A percentile compares a stretch with the other conserved stretches of the same genome.
These are phyloP conservation scores for Phalacrocorax pelagicus DNA, from an alignment of 2,113 vertebrate species.

Conservation along the genomic window DNA sequence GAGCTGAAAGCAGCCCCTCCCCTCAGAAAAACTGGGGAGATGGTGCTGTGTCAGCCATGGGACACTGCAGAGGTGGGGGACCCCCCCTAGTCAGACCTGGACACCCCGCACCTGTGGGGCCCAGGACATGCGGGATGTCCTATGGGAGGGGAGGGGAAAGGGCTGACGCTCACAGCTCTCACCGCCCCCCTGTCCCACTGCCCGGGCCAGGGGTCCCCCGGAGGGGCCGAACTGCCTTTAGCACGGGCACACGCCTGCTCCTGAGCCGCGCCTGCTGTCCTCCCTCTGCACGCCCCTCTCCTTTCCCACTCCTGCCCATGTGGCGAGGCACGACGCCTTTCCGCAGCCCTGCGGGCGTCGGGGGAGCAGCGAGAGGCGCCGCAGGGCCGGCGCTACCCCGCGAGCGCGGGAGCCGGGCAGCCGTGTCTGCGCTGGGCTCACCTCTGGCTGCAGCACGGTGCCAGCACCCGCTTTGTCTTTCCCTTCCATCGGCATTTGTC, in stretches of 20 bases:
- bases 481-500: accelerated
- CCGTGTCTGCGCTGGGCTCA: not conserved
- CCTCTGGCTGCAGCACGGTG: not conserved
- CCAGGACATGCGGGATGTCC: not conserved
- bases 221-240: not conserved
- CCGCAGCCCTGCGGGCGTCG: not conserved
- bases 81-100: not conserved
- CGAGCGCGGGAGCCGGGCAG: not conserved
- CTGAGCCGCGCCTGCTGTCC: not conserved
- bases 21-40: not conserved
- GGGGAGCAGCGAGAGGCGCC: not conserved
- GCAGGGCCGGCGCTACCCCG: not conserved
- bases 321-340: not conserved
- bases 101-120: too few relatives aligned
- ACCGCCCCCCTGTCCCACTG: accelerated
- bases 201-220: not conserved
- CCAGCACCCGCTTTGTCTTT: not conserved
- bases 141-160: not conserved
- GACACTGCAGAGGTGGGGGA: not conserved
- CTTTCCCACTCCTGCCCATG: not conserved
- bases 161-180: not conserved
- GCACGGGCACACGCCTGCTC: accelerated
- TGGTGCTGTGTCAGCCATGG: accelerated
- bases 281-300: not conserved
- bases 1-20: not conserved